Percentiles rank a stretch among this genome's conserved stretches.
Evolutionary conservation across 2,888 invertebrate species (phyloP).

Genomic region (Tridacna gigas): DNA sequence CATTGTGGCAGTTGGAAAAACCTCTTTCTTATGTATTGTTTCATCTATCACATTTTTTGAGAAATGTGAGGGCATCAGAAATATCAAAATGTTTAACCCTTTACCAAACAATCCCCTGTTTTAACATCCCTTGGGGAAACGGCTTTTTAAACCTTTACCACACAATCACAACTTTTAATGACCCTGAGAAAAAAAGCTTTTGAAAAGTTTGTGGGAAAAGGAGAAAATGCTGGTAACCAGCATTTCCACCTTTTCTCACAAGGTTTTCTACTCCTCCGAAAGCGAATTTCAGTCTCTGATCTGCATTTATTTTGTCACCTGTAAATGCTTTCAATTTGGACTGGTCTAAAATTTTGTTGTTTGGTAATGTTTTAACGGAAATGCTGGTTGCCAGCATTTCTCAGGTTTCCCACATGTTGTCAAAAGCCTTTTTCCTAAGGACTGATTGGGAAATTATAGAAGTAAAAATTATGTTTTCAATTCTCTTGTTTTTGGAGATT

Average conservation of each 20-base stretch:
- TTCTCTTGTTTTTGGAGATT: no score
- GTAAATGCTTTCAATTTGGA: no score
- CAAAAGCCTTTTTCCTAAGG: no score
- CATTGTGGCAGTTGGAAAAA: neutral
- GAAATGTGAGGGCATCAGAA: neutral
- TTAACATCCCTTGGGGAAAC: neutral
- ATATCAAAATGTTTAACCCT: neutral
- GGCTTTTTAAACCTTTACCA: neutral
- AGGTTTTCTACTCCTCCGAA: no score
- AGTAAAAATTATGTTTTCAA: no score
- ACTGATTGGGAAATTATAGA: no score
- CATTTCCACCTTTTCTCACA: neutral
- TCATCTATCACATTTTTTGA: neutral
- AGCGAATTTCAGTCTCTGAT: no score
- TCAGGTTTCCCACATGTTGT: no score
- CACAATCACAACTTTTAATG: neutral
- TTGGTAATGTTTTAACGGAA: no score
- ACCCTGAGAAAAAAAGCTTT: neutral
- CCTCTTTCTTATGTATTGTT: neutral
- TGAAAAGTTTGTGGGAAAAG: neutral
- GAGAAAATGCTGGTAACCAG: slow-evolving; percentile 4
- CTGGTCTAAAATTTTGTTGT: no score
- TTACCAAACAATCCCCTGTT: neutral
- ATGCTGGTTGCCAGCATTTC: no score
- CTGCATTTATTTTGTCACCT: no score